Evolutionary conservation across 2,113 vertebrate genomes (phyloP), one percentile per base, ranked within the genome.

Genomic region (Rhinolophus ferrumequinum): DNA sequence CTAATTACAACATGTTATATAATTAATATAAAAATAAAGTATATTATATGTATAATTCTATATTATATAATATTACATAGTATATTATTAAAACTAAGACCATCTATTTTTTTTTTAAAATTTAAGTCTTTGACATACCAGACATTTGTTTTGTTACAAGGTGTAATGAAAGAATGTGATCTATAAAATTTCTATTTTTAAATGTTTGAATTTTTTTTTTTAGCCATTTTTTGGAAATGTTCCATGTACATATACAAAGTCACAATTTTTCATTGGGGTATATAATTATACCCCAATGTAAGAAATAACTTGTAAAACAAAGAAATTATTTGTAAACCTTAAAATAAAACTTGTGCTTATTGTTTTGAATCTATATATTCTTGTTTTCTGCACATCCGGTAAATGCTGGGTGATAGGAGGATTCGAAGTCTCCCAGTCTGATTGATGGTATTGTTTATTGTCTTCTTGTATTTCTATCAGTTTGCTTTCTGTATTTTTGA

Each of bases 241-340:
- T 58, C 41, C 67, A 41, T 8, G 56, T 11, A 64, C 35, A 72
- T 93, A 54, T 18, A 70, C 73, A 76, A 60, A 77, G 73, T 66
- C 24, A 18, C 72, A 33, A 28, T 87, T 81, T 88, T 79, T 82
- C 77, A 58, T 19, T 60, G 38, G n/a, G 3, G 9, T 21, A 19
- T 72, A 13, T 35, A 62, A 95, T 83, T 56, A 80, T 72, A 88
- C n/a, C n/a, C n/a, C n/a, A n/a, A n/a, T 77, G n/a, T 79, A 73
- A 38, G 47, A 50, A 50, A 50, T 50, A 50, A 50, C 13, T 50
- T 50, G 47, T 50, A 50, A 50, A 50, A 50, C 47, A 50, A 50
- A 44, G 41, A 50, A 62, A 93, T 88, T 56, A 72, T 72, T 93
- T 77, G n/a, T 79, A 73, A 38, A 89, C 38, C 47, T 64, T 47